phyloP scores from a whole-genome alignment of 2,888 invertebrate species.

The Ligdia adustata region DNA sequence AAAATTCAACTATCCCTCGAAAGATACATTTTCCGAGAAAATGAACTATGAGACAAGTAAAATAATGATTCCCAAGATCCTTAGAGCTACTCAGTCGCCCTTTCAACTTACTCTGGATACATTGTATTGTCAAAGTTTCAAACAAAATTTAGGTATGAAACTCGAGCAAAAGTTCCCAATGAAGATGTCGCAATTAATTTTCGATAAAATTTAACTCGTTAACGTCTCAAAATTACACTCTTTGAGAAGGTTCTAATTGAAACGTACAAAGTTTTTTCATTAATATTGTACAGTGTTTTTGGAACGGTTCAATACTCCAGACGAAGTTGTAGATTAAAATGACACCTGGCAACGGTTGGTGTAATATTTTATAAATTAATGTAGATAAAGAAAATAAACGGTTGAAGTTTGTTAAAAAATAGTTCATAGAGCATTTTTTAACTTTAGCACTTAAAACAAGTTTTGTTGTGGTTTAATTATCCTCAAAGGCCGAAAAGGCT shows the following conservation, averaged over 20 bases:
- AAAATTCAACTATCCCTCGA: too few species aligned
- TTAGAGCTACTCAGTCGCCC: conserved; percentile 56
- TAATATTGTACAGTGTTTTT: conserved; percentile 53
- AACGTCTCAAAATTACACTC: conserved; percentile 76
- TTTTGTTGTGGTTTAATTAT: too few species aligned
- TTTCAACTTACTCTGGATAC: conserved; percentile 51
- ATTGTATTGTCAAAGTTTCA: conserved; percentile 69
- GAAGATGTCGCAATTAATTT: conserved; percentile 83
- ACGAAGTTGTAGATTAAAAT: conserved; percentile 3
- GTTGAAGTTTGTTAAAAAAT: too few species aligned
- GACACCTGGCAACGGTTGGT: background rate
- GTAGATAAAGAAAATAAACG: too few species aligned
- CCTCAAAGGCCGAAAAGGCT: too few species aligned
- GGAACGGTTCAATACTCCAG: conserved; percentile 30
- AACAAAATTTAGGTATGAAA: conserved; percentile 74
- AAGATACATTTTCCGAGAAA: too few species aligned
- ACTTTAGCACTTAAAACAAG: too few species aligned
- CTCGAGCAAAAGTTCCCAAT: conserved; percentile 75
- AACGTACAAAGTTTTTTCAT: conserved; percentile 78
- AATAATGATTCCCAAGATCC: too few species aligned
- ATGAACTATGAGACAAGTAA: too few species aligned
- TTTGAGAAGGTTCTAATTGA: conserved; percentile 75
- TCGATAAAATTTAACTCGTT: conserved; percentile 82
- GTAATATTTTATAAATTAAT: too few species aligned
- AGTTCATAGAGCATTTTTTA: too few species aligned